These are phyloP conservation scores for Pangasius krempfi DNA, from an alignment of 2,797 vertebrate species.

Conservation along the genomic window DNA sequence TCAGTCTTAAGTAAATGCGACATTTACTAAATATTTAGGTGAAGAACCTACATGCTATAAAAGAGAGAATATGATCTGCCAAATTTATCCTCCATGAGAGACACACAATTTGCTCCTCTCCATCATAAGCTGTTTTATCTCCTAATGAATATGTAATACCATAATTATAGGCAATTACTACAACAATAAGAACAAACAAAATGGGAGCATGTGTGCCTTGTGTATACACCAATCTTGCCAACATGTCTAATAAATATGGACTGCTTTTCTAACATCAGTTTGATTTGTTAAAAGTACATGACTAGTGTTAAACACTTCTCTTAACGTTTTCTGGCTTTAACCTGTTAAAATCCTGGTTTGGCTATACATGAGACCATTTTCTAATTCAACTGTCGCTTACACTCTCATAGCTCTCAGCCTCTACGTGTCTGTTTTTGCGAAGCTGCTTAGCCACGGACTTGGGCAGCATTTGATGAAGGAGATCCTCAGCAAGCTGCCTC, in stretches of 20 bases:
- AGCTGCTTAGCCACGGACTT: conserved; percentile 88
- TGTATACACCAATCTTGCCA: conserved; percentile 63
- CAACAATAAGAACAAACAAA: conserved; percentile 80
- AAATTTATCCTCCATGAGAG: conserved; percentile 67
- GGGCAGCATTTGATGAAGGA: conserved; percentile 90
- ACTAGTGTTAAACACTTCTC: conserved; percentile 8
- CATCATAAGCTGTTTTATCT: conserved; percentile 79
- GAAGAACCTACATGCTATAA: conserved; percentile 29
- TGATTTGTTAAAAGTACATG: conserved; percentile 37
- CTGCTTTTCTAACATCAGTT: conserved; percentile 32
- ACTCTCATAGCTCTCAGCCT: conserved; percentile 90
- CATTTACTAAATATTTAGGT: conserved; percentile 7
- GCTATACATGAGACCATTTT: not conserved
- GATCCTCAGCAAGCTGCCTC: conserved; percentile 81
- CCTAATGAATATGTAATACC: conserved; percentile 78
- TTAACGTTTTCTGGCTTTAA: not conserved
- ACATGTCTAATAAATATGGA: conserved; percentile 52
- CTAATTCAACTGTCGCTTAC: conserved; percentile 60
- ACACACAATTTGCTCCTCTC: conserved; percentile 65
- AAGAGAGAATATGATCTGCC: conserved; percentile 62
- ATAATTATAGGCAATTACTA: conserved; percentile 83
- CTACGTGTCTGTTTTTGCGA: conserved; percentile 78
- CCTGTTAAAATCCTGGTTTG: not conserved
- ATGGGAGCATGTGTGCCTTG: conserved; percentile 63
- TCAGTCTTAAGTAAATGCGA: not conserved